Percentiles rank a stretch among this genome's conserved stretches.
Evolutionary conservation across 2,888 invertebrate species (phyloP).

Genomic region (Sesia bembeciformis): DNA sequence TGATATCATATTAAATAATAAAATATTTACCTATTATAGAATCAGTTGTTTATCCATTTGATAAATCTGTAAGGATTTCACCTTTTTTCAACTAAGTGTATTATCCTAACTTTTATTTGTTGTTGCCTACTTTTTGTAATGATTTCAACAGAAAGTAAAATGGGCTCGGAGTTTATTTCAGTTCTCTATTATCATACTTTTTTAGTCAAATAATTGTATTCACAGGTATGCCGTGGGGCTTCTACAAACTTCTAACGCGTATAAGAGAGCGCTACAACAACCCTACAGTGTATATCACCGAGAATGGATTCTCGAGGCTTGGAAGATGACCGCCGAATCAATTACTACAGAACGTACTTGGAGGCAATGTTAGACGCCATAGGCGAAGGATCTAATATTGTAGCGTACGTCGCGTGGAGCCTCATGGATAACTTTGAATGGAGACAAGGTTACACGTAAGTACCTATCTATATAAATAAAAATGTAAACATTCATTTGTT

Average conservation of each 20-base stretch:
- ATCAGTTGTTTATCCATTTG: too few relatives aligned
- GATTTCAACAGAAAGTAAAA: too few relatives aligned
- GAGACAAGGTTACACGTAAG: slow-evolving; percentile 68
- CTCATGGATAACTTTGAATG: slow-evolving; percentile 78
- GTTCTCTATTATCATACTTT: too few relatives aligned
- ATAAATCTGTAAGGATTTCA: too few relatives aligned
- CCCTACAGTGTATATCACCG: slow-evolving; percentile 68
- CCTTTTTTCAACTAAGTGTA: too few relatives aligned
- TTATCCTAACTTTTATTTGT: too few relatives aligned
- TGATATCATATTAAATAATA: too few relatives aligned
- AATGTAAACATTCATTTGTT: too few relatives aligned
- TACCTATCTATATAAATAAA: slow-evolving; percentile 1
- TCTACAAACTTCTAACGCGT: slow-evolving; percentile 65
- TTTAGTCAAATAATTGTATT: too few relatives aligned
- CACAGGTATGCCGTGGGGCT: slow-evolving; percentile 68
- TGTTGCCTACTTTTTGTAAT: too few relatives aligned
- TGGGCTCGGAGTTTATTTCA: too few relatives aligned
- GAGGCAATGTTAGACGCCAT: slow-evolving; percentile 50
- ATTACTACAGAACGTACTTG: slow-evolving; percentile 43
- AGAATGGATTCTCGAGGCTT: slow-evolving; percentile 65
- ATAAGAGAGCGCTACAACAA: slow-evolving; percentile 60
- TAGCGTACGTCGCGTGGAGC: slow-evolving; percentile 74
- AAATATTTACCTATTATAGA: too few relatives aligned
- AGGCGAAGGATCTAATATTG: slow-evolving; percentile 50
- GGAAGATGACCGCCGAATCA: slow-evolving; percentile 48